Evolutionary conservation across 2,888 invertebrate genomes (phyloP), one percentile per base, ranked within the genome.

Genomic region (Cynaeus angustus): DNA sequence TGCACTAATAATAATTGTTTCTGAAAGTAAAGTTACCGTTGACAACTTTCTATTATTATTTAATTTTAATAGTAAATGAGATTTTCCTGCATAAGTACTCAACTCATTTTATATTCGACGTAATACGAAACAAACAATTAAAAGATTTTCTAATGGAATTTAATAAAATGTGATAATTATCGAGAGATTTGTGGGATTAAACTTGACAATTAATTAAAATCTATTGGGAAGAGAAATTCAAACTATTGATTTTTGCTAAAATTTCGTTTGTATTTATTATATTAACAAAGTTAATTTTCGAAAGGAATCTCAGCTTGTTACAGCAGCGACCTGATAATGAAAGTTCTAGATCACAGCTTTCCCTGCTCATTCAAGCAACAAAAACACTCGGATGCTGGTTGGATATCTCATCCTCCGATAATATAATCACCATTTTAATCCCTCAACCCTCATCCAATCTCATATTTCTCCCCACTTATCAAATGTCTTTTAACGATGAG

Each of bases 1-100:
- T 38, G 33, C 55, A 16, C 14, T n/a, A 26, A 45, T 16, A 45
- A 30, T 58, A 14, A 56, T 33, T 33, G 33, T 41, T 41, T 6
- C 37, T 37, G 56, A 56, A 56, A 56, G 38, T 56, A 30, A 41
- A 56, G 2, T 41, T 41, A n/a, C 1, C 9, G 7, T 56, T 28
- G 52, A 52, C 53, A 37, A 53, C 55, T 55, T 55, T 55, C 55
- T 38, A 55, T 48, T 62, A 9, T 45, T 46, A 59, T 59, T 59
- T 14, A 30, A 43, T 58, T 58, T 58, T 6, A 41, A 14, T 21
- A 43, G 12, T 38, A 7, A 13, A 13, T 12, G 28, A 52, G 30
- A 30, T 52, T 16, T 46, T 3, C 13, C 26, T 28, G 13, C 21
- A 58, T 12, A 58, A 43, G 13, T 30, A 48, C 2, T n/a, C 33